Conservation (phyloP, 2,797 vertebrate species). For the Caiman crocodilus region DNA sequence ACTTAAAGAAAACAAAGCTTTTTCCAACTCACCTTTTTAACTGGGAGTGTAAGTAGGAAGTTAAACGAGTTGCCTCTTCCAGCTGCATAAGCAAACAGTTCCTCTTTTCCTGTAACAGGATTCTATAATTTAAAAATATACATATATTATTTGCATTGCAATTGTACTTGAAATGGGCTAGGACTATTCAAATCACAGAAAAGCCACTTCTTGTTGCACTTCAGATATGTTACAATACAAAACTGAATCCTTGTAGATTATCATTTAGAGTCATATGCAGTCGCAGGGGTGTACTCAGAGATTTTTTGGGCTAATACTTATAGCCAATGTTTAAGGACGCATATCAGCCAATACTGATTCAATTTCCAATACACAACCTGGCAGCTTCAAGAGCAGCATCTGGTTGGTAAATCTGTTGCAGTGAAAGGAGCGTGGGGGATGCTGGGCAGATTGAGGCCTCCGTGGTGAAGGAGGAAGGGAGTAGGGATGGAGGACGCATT, state of each 20-base stretch:
- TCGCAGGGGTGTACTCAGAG: background rate
- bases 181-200: background rate
- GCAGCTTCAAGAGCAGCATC: too few relatives aligned
- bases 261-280: too few relatives aligned
- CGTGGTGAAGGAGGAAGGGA: too few relatives aligned
- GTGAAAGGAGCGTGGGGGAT: too few relatives aligned
- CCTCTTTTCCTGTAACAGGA: constrained; percentile 89
- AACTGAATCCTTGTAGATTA: too few relatives aligned
- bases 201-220: background rate
- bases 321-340: too few relatives aligned
- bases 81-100: constrained; percentile 93
- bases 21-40: constrained; percentile 89
- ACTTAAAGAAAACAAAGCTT: background rate
- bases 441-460: too few relatives aligned
- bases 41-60: constrained; percentile 96
- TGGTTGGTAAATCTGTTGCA: background rate
- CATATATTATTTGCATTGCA: constrained; percentile 11
- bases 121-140: constrained; percentile 67
- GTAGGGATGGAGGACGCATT: too few relatives aligned
- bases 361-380: too few relatives aligned
- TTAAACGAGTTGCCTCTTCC: constrained; percentile 94
- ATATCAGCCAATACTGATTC: too few relatives aligned
- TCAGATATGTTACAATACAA: background rate
- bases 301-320: background rate
- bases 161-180: background rate